These are phyloP conservation scores for Phyllotis vaccarum DNA, from an alignment of 2,797 vertebrate genomes.

Conservation along the genomic window DNA sequence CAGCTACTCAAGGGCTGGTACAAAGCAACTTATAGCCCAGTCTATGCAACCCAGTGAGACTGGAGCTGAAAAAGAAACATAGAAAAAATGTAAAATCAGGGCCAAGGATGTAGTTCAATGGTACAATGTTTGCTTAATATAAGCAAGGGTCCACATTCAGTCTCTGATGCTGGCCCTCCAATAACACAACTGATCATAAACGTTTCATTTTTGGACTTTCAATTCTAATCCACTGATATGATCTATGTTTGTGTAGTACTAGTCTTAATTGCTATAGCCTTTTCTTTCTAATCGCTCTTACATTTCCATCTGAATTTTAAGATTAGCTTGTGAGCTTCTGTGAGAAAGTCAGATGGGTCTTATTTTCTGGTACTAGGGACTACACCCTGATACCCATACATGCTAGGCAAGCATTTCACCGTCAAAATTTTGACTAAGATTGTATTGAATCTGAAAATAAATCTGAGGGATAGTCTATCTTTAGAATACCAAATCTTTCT, in stretches of 20 bases:
- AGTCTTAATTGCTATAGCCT: background rate
- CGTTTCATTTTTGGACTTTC: background rate
- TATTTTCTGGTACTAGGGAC: background rate
- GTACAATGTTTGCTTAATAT: background rate
- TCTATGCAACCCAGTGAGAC: background rate
- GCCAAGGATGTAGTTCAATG: background rate
- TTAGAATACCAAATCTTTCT: conserved; percentile 57
- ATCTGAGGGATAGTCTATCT: background rate
- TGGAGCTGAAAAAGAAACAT: background rate
- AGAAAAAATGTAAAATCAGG: background rate
- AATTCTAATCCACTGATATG: background rate
- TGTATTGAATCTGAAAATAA: conserved; percentile 33
- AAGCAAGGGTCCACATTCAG: background rate
- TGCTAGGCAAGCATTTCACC: background rate
- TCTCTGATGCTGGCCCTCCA: background rate
- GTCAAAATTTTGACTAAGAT: conserved; percentile 16
- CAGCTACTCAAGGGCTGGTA: background rate
- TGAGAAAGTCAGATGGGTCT: background rate
- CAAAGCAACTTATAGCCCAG: background rate
- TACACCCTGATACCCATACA: background rate
- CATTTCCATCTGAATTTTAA: conserved; percentile 45
- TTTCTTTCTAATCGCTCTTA: conserved; percentile 48
- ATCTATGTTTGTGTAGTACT: background rate
- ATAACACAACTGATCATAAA: background rate
- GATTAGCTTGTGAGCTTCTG: background rate